Evolutionary conservation across 2,113 vertebrate genomes (phyloP).

Genomic region (Columbina picui): DNA sequence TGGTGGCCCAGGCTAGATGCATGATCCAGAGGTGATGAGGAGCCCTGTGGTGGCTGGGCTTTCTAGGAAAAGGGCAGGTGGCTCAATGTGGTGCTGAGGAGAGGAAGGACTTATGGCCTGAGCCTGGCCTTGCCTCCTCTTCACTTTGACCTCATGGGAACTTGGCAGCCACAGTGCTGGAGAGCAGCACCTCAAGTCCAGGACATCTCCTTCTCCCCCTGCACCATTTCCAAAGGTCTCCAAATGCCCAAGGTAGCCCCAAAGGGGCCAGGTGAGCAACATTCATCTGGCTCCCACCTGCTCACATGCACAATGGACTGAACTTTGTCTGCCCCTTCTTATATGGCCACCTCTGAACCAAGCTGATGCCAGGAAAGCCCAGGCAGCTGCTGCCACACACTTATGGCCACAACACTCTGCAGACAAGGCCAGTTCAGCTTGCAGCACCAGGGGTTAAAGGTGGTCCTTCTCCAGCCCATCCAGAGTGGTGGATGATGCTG

Average conservation of each 20-base stretch:
- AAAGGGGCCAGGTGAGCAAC: background rate
- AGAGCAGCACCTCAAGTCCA: background rate
- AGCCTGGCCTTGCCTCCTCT: background rate
- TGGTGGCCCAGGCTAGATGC: background rate
- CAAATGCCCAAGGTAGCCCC: background rate
- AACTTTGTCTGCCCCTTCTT: background rate
- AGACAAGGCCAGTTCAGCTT: background rate
- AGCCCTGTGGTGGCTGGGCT: background rate
- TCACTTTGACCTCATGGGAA: background rate
- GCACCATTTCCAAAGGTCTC: background rate
- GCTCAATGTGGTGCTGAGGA: background rate
- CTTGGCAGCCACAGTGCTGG: background rate
- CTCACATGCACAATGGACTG: background rate
- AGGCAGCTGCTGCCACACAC: background rate
- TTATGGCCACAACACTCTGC: rapidly evolving
- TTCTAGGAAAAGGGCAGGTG: background rate
- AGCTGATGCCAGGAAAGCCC: background rate
- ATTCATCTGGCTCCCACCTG: background rate
- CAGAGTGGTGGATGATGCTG: background rate
- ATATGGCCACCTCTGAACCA: background rate
- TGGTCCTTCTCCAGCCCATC: background rate
- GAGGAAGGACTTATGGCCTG: background rate
- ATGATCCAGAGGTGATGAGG: background rate
- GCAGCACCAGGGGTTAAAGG: background rate
- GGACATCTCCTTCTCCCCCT: background rate